Conservation (phyloP, 2,797 vertebrate species). For the Phataginus tetradactyla region DNA sequence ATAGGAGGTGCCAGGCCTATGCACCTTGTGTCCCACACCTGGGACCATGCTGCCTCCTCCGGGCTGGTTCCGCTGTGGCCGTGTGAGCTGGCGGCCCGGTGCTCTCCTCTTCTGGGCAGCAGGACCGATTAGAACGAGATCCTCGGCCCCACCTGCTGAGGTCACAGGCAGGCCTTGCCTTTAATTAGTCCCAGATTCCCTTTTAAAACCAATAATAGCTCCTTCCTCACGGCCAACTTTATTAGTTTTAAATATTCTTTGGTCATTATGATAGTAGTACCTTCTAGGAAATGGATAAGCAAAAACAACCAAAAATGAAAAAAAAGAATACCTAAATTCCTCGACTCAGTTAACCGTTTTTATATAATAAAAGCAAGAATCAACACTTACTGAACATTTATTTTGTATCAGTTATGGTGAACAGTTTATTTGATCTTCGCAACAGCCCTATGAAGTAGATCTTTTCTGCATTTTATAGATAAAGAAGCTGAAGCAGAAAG, state of each 20-base stretch:
- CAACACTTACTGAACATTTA: too few relatives aligned
- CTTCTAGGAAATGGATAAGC: background rate
- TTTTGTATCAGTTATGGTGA: background rate
- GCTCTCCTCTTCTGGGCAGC: background rate
- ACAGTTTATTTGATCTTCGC: background rate
- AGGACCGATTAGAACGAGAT: background rate
- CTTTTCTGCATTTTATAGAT: background rate
- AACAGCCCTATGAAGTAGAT: background rate
- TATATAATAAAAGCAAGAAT: background rate
- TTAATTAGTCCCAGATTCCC: background rate
- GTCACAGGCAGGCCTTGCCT: fast-evolving
- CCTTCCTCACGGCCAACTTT: background rate
- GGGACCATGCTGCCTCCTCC: background rate
- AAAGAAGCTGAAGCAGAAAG: background rate
- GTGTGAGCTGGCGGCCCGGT: fast-evolving
- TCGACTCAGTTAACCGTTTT: too few relatives aligned
- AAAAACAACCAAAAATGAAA: background rate
- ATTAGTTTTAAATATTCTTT: background rate
- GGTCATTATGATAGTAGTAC: fast-evolving
- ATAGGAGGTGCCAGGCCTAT: fast-evolving
- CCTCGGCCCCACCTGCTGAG: background rate
- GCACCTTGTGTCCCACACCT: background rate
- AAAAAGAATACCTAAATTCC: background rate
- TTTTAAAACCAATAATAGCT: background rate
- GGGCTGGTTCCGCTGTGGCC: fast-evolving